phyloP scores from a whole-genome alignment of 2,113 vertebrate species.

The Brienomyrus brachyistius region DNA sequence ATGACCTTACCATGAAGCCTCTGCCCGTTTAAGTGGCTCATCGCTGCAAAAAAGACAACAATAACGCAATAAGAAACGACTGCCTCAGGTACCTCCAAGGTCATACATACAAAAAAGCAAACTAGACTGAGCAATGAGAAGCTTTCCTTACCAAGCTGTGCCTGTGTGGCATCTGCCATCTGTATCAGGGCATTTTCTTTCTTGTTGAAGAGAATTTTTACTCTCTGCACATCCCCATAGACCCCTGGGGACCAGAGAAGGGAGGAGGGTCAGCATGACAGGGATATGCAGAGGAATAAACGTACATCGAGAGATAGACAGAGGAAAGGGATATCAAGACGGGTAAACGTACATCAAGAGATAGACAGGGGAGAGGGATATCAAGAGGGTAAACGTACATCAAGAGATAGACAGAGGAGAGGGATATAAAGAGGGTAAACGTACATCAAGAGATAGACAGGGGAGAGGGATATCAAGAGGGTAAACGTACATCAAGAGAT shows the following conservation, averaged over 20 bases:
- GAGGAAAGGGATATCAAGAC: neutral
- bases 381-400: neutral
- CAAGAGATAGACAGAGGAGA: neutral
- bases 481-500: too few species aligned
- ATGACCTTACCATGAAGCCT: conserved; percentile 70
- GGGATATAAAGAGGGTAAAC: neutral
- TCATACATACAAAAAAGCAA: neutral
- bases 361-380: neutral
- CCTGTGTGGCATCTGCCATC: conserved; percentile 75
- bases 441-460: too few species aligned
- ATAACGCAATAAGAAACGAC: neutral
- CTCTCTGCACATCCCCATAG: conserved; percentile 77
- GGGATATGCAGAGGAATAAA: neutral
- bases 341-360: neutral
- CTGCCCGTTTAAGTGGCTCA: conserved; percentile 72
- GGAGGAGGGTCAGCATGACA: neutral
- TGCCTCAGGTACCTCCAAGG: neutral
- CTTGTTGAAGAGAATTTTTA: conserved; percentile 82
- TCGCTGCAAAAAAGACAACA: conserved; percentile 50
- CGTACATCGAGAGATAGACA: neutral
- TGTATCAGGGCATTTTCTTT: conserved; percentile 78
- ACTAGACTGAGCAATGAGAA: neutral
- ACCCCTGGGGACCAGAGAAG: conserved; percentile 60
- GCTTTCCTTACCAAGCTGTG: conserved; percentile 67
- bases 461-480: too few species aligned